Base-by-base conservation (phyloP, 2,797 vertebrate genomes). In the Malacoctenus gilli region DNA sequence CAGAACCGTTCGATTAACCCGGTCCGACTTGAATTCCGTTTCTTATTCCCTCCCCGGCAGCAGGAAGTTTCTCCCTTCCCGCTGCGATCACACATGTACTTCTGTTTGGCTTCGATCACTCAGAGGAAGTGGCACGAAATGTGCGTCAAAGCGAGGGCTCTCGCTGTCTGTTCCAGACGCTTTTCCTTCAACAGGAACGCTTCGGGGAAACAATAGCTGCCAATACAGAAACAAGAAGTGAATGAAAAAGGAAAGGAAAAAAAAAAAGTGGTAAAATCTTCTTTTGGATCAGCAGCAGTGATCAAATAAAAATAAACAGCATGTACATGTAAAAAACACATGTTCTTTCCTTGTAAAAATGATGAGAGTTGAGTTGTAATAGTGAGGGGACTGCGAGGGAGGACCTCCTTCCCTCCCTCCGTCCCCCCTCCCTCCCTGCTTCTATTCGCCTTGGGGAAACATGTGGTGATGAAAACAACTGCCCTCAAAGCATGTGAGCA, bases 201-300 rank as follows among this genome's bases (percentile, higher is more conserved):
- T 58, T 38, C 59, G 81, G n/a, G 75, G 78, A 85, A 87, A 84
- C 63, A 72, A 79, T 69, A 51, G 57, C 77, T 80, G 78, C 69
- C 77, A 82, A 67, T 40, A 59, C 14, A 66, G 53, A 42, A 66
- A 82, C 56, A 59, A 52, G 62, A 64, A n/a, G n/a, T n/a, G n/a
- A n/a, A n/a, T n/a, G 34, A 50, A 54, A 15, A 66, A 28, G n/a
- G 42, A 58, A 56, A 79, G 43, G 68, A 69, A 79, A 57, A 44
- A 19, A 57, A 39, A 47, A 16, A 1, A 28, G 9, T 4, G 25
- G 6, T 6, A 19, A 35, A 13, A 12, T 50, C 42, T 15, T 68
- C 13, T 11, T 52, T 40, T 31, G 37, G 20, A 53, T 62, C 3
- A 10, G 31, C 6, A 6, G 39, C 57, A 25, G 31, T 47, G 39